A percentile compares a stretch with the other conserved stretches of the same genome.
phyloP scores from a whole-genome alignment of 2,888 invertebrate genomes.

The Nephrocerus scutellatus region DNA sequence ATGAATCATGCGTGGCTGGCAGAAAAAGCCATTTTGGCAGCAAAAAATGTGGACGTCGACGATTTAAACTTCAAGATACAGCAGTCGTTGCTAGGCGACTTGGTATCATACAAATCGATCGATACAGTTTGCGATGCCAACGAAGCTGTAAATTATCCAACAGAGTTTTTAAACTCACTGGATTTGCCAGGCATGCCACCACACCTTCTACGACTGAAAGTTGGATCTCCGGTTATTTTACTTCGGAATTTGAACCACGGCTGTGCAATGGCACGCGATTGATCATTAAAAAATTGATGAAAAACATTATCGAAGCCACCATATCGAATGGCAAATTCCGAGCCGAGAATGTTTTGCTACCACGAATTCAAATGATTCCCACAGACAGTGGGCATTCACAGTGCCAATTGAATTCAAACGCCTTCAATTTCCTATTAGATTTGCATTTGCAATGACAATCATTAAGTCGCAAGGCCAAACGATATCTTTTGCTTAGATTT shows the following conservation, averaged over 20 bases:
- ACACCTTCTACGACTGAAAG: too few species aligned
- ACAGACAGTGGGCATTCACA: too few species aligned
- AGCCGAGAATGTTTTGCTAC: conserved; percentile 24
- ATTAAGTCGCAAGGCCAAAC: conserved; percentile 7
- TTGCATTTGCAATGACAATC: too few species aligned
- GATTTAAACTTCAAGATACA: conserved; percentile 12
- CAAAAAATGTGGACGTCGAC: conserved; percentile 10
- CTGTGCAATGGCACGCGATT: too few species aligned
- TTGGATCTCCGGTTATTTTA: conserved; percentile 5
- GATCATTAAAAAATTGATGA: conserved; percentile 4
- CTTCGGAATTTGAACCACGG: neutral
- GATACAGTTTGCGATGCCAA: too few species aligned
- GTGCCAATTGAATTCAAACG: conserved; percentile 31
- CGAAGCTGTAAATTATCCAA: conserved; percentile 6
- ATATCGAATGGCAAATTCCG: conserved; percentile 10
- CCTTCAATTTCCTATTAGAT: conserved; percentile 31
- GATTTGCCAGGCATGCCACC: conserved; percentile 4
- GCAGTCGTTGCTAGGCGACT: neutral
- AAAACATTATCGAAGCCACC: conserved; percentile 8
- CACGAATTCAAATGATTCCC: conserved; percentile 33
- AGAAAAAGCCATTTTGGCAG: conserved; percentile 13
- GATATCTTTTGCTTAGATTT: conserved; percentile 5
- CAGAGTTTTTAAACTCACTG: conserved; percentile 5
- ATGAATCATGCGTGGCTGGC: conserved; percentile 7
- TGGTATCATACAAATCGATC: neutral